Conservation (phyloP, 2,888 invertebrate species). For the Chrysodeixis includens region DNA sequence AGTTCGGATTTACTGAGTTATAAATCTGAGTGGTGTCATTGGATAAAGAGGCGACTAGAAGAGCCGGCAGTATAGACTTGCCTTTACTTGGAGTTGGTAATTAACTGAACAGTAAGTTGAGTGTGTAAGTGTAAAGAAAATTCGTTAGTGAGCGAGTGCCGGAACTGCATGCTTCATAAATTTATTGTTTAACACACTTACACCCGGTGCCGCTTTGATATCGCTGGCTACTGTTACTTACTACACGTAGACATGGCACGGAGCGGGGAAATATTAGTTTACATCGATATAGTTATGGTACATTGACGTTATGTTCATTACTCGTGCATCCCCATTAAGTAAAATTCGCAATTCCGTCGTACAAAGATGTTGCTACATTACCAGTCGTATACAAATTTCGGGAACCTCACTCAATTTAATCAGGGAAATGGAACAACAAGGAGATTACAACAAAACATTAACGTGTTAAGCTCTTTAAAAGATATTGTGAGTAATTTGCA, state of each 20-base stretch:
- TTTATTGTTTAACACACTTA: conserved; percentile 55
- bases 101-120: conserved; percentile 30
- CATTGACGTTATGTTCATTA: background rate
- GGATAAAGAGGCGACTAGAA: conserved; percentile 45
- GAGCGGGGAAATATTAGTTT: conserved; percentile 4
- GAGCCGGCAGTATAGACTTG: conserved; percentile 20
- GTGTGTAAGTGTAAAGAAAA: conserved; percentile 44
- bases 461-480: conserved; percentile 36
- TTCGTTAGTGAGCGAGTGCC: conserved; percentile 43
- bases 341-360: background rate
- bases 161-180: conserved; percentile 59
- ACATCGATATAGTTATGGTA: background rate
- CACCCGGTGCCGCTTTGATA: conserved; percentile 39
- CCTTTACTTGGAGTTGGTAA: conserved; percentile 20
- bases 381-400: background rate
- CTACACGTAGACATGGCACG: conserved; percentile 27
- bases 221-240: conserved; percentile 35
- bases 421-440: conserved; percentile 18
- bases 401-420: conserved; percentile 17
- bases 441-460: conserved; percentile 29
- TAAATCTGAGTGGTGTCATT: conserved; percentile 58
- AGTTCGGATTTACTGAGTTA: conserved; percentile 62
- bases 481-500: conserved; percentile 44
- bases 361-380: background rate
- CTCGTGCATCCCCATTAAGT: background rate